A percentile compares a stretch with the other conserved stretches of the same genome.
Conservation (phyloP, 1,140 invertebrate species). For the Pseudomyrmex flavicornis region DNA sequence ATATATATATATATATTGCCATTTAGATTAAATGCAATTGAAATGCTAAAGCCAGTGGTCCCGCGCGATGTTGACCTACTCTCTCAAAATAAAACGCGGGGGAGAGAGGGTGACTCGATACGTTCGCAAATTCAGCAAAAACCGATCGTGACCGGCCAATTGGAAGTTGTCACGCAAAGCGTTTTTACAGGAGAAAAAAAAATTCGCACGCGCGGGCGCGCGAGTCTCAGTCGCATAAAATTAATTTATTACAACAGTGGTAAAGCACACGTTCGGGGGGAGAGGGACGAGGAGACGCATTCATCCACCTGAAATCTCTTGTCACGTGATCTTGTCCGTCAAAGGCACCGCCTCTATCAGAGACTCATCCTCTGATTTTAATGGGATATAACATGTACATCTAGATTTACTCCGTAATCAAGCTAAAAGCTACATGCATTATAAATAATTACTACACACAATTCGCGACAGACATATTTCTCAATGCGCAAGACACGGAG, state of each 20-base stretch:
- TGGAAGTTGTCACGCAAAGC: neutral
- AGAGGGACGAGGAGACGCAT: neutral
- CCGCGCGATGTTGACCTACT: slow-evolving; percentile 24
- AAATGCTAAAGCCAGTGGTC: neutral
- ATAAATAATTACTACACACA: slow-evolving; percentile 7
- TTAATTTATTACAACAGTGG: slow-evolving; percentile 41
- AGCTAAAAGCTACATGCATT: slow-evolving; percentile 25
- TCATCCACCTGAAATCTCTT: neutral
- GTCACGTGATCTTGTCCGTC: too few species aligned
- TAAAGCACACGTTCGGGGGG: too few species aligned
- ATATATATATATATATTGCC: neutral
- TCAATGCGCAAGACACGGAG: neutral
- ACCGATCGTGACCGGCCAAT: neutral
- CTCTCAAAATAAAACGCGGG: slow-evolving; percentile 38
- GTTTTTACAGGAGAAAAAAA: neutral
- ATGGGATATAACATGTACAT: neutral
- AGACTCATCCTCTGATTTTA: neutral
- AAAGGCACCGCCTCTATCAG: too few species aligned
- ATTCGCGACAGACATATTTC: neutral
- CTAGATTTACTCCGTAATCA: slow-evolving; percentile 26
- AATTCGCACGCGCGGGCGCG: too few species aligned
- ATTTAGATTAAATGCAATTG: slow-evolving; percentile 41
- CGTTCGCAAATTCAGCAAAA: slow-evolving; percentile 20
- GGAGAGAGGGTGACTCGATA: neutral
- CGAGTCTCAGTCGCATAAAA: slow-evolving; percentile 17